Conservation (phyloP, 2,797 vertebrate genomes). For the Lagodon rhomboides region DNA sequence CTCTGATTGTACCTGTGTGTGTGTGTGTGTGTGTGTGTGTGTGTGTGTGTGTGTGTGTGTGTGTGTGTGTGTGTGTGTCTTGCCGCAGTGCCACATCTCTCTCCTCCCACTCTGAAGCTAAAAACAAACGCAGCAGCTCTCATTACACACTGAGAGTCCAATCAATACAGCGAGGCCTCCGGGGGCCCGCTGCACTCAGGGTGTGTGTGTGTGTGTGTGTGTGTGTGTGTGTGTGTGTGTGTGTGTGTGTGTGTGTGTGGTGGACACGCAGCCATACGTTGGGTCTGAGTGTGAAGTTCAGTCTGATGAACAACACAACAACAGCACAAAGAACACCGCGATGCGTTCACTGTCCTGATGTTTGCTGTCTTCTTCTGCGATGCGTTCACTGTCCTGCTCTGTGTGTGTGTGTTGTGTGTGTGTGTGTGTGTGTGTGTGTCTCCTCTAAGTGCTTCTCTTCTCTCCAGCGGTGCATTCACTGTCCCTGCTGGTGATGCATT, state of each 20-base stretch:
- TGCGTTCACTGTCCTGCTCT: neutral
- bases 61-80: slow-evolving; percentile 34
- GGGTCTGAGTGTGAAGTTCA: slow-evolving; percentile 18
- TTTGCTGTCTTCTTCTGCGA: slow-evolving; percentile 10
- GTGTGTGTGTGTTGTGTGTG: too few species aligned
- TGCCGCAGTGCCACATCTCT: slow-evolving; percentile 72
- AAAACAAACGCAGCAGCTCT: slow-evolving; percentile 74
- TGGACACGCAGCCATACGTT: slow-evolving; percentile 14
- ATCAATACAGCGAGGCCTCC: slow-evolving; percentile 66
- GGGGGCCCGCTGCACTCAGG: slow-evolving; percentile 39
- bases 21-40: slow-evolving; percentile 23
- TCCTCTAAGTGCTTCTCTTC: too few species aligned
- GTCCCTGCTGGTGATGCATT: neutral
- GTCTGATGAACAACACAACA: slow-evolving; percentile 17
- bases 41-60: slow-evolving; percentile 5
- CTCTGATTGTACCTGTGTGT: slow-evolving; percentile 18
- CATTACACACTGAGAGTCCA: slow-evolving; percentile 67
- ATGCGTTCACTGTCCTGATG: neutral
- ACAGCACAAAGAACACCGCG: neutral
- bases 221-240: slow-evolving; percentile 28
- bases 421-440: neutral
- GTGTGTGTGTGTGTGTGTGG: slow-evolving; percentile 22
- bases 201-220: slow-evolving; percentile 19
- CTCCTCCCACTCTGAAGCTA: slow-evolving; percentile 74
- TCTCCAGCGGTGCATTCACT: neutral